phyloP scores from a whole-genome alignment of 2,888 invertebrate genomes.

The Folsomia manolachei region DNA sequence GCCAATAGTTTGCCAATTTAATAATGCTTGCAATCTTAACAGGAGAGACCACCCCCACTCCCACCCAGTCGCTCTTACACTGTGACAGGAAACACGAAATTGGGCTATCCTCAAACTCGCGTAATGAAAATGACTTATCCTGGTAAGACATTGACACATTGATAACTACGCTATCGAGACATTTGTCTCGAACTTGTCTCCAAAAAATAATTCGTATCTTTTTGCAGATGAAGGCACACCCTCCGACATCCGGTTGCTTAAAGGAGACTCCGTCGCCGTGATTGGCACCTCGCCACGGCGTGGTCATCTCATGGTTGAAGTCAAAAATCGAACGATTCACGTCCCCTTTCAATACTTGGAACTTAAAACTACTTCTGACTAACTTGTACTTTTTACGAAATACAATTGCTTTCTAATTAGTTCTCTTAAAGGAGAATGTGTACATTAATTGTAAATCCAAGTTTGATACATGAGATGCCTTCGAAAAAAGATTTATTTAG shows the following conservation, averaged over 20 bases:
- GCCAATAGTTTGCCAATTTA: background rate
- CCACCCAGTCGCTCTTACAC: conserved; percentile 88
- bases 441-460: background rate
- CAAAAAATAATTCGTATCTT: background rate
- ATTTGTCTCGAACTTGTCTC: background rate
- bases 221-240: conserved; percentile 55
- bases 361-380: conserved; percentile 57
- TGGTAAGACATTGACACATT: conserved; percentile 55
- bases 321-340: conserved; percentile 69
- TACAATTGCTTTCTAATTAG: background rate
- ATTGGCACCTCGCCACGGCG: conserved; percentile 80
- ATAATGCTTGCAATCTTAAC: too few relatives aligned
- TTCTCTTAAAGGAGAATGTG: background rate
- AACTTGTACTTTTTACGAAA: background rate
- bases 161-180: background rate
- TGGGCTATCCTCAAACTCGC: conserved; percentile 88
- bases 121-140: conserved; percentile 86
- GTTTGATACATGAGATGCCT: background rate
- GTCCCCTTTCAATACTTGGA: conserved; percentile 82
- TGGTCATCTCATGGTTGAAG: conserved; percentile 84
- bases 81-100: conserved; percentile 82
- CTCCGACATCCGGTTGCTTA: conserved; percentile 65
- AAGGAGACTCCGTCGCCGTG: conserved; percentile 83
- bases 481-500: background rate
- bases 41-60: conserved; percentile 88